A percentile compares a stretch with the other conserved stretches of the same genome.
Conservation (phyloP, 2,888 invertebrate genomes). For the Tetramorium bicarinatum region DNA sequence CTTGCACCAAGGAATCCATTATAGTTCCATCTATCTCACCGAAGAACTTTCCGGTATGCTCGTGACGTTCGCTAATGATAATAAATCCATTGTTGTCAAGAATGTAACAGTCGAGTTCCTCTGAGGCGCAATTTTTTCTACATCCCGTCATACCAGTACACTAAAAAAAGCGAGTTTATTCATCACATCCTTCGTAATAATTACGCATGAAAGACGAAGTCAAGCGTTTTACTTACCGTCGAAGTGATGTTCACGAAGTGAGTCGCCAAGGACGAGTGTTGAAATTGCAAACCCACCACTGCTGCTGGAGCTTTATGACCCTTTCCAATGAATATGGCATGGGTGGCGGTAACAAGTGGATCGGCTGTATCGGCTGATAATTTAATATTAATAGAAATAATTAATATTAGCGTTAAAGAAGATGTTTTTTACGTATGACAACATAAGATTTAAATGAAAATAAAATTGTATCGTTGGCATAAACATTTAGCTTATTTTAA, state of each 20-base stretch:
- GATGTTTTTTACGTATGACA: neutral
- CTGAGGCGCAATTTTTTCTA: slow-evolving; percentile 94
- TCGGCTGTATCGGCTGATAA: slow-evolving; percentile 86
- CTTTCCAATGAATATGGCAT: slow-evolving; percentile 95
- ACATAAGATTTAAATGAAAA: neutral
- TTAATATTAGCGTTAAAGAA: slow-evolving; percentile 6
- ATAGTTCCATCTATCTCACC: slow-evolving; percentile 98
- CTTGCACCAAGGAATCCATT: slow-evolving; percentile 97
- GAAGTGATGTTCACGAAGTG: slow-evolving; percentile 96
- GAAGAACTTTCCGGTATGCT: slow-evolving; percentile 96
- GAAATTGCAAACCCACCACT: slow-evolving; percentile 96
- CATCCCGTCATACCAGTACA: slow-evolving; percentile 91
- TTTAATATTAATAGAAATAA: neutral
- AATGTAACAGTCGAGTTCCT: slow-evolving; percentile 96
- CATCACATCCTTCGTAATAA: neutral
- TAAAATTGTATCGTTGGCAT: neutral
- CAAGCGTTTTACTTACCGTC: slow-evolving; percentile 88
- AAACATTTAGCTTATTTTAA: neutral
- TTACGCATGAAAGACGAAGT: neutral
- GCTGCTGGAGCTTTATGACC: slow-evolving; percentile 95
- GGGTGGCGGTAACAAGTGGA: slow-evolving; percentile 95
- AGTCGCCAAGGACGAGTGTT: slow-evolving; percentile 93
- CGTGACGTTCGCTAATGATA: slow-evolving; percentile 94
- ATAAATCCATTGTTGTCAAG: slow-evolving; percentile 98
- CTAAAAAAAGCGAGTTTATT: slow-evolving; percentile 84